A percentile compares a stretch with the other conserved stretches of the same genome.
These are phyloP conservation scores for Patiria miniata DNA, from an alignment of 35 echinoderm and acorn worm genomes.

Conservation along the genomic window DNA sequence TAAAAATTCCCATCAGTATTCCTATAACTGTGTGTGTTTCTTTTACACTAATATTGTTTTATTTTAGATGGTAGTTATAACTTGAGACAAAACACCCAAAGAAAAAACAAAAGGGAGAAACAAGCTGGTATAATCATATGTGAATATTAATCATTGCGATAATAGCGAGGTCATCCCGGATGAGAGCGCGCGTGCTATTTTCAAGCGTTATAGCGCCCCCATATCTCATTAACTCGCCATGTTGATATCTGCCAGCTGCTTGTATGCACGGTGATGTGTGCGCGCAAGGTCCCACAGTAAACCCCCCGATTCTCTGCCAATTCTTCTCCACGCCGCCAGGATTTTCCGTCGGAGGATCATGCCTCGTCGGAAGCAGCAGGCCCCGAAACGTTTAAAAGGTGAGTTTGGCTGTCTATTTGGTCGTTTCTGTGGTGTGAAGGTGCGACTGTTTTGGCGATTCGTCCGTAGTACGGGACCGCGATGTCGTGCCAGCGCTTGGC, in stretches of 20 bases:
- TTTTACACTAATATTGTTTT: too few species aligned
- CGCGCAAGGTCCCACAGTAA: neutral
- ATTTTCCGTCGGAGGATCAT: conserved; percentile 30
- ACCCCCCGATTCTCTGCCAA: neutral
- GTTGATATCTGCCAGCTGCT: conserved; percentile 47
- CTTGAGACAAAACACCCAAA: too few species aligned
- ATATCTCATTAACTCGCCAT: conserved; percentile 20
- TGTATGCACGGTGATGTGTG: neutral
- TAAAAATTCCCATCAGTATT: too few species aligned
- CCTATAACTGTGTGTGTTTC: too few species aligned
- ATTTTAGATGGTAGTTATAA: too few species aligned
- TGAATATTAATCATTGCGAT: too few species aligned
- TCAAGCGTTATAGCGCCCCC: conserved; percentile 1
- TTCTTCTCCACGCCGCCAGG: conserved; percentile 16
- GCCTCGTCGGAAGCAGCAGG: conserved; percentile 70
- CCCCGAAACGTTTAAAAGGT: conserved; percentile 71
- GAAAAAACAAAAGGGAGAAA: too few species aligned
- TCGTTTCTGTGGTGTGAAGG: conserved; percentile 27
- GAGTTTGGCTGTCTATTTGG: conserved; percentile 43
- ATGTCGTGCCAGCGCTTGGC: neutral
- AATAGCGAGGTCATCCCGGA: too few species aligned
- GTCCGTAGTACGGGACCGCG: neutral
- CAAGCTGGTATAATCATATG: too few species aligned
- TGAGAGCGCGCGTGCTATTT: too few species aligned
- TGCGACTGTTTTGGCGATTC: neutral